These are phyloP conservation scores for Tubiluchus corallicola DNA, from an alignment of 2,888 invertebrate genomes.

Conservation along the genomic window DNA sequence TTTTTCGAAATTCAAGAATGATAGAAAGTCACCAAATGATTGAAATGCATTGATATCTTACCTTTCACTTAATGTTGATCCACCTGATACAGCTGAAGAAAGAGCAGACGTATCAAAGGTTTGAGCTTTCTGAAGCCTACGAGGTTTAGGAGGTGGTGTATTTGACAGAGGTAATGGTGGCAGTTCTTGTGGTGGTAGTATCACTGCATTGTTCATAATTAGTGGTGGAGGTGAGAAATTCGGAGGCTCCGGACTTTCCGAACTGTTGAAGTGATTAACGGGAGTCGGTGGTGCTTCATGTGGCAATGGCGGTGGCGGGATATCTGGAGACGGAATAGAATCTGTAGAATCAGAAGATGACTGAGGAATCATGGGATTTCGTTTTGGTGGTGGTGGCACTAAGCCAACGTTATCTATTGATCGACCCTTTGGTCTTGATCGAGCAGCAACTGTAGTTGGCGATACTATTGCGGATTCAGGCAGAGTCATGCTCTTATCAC, in stretches of 20 bases:
- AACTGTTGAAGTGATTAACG: neutral
- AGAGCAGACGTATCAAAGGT: neutral
- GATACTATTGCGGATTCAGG: neutral
- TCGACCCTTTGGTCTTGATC: neutral
- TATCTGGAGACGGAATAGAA: neutral
- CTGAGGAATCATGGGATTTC: neutral
- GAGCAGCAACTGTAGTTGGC: neutral
- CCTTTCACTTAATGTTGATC: too few species aligned
- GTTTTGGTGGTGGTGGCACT: neutral
- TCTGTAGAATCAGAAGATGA: neutral
- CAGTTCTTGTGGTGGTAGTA: neutral
- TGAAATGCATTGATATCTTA: too few species aligned
- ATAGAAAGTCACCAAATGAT: too few species aligned
- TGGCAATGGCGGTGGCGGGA: neutral
- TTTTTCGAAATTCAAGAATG: too few species aligned
- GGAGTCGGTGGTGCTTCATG: slow-evolving; percentile 2
- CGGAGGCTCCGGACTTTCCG: neutral
- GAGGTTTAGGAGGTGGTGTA: neutral
- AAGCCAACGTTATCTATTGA: neutral
- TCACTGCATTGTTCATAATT: neutral
- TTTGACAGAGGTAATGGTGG: neutral
- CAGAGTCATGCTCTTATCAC: too few species aligned
- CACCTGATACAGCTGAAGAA: too few species aligned
- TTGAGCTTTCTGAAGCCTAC: neutral
- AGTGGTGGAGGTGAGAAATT: slow-evolving; percentile 6